These are phyloP conservation scores for Orestias chungarensis DNA, from an alignment of 2,797 vertebrate species.

Conservation along the genomic window DNA sequence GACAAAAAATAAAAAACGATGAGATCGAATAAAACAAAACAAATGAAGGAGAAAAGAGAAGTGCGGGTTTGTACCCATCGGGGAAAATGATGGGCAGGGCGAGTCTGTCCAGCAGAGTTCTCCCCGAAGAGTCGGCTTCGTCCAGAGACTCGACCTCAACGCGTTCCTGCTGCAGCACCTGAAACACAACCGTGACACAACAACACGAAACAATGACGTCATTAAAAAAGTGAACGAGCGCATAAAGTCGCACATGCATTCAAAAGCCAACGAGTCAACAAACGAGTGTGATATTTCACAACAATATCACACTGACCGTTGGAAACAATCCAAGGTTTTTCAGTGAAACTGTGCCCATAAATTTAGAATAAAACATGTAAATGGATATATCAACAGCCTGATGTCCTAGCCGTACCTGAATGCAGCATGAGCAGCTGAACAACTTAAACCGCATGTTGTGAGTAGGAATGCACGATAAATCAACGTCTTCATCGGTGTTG, in stretches of 20 bases:
- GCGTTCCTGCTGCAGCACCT: conserved; percentile 66
- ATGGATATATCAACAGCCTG: background rate
- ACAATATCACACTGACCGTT: background rate
- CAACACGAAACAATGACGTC: too few relatives aligned
- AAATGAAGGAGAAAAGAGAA: background rate
- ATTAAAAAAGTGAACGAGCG: too few relatives aligned
- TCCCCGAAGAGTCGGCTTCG: conserved; percentile 91
- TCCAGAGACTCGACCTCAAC: conserved; percentile 85
- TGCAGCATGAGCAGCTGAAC: background rate
- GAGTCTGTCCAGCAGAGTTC: conserved; percentile 92
- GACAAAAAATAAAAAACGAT: background rate
- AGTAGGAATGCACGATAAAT: too few relatives aligned
- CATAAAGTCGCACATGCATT: too few relatives aligned
- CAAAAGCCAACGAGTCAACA: too few relatives aligned
- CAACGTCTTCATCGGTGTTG: too few relatives aligned
- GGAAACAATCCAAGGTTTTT: background rate
- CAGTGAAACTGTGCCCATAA: background rate
- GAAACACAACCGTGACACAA: background rate
- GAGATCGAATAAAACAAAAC: too few relatives aligned
- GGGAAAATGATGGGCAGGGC: conserved; percentile 94
- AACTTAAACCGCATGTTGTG: too few relatives aligned
- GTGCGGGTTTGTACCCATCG: conserved; percentile 84
- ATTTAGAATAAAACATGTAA: background rate
- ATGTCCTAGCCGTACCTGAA: background rate
- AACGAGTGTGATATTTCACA: too few relatives aligned